Conservation (phyloP, 2,888 invertebrate genomes). For the Tipula confusa region DNA sequence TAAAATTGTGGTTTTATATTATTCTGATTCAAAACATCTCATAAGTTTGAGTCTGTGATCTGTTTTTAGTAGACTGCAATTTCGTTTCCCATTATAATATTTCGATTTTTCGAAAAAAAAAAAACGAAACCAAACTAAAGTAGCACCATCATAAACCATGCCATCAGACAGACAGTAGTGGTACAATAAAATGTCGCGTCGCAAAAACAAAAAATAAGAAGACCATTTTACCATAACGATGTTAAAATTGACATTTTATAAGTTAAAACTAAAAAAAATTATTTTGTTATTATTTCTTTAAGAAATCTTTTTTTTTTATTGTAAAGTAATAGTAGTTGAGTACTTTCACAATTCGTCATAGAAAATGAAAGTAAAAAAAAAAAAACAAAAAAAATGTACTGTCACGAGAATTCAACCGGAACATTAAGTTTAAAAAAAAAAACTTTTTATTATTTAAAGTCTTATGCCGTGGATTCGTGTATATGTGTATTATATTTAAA, state of each 20-base stretch:
- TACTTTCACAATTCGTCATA: slow-evolving; percentile 30
- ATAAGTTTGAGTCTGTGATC: background rate
- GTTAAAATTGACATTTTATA: slow-evolving; percentile 25
- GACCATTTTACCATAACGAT: background rate
- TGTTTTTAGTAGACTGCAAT: background rate
- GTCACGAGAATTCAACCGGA: slow-evolving; percentile 30
- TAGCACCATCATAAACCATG: background rate
- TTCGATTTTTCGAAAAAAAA: background rate
- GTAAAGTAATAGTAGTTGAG: background rate
- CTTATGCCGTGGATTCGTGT: background rate
- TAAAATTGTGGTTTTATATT: background rate
- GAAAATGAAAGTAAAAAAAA: slow-evolving; percentile 27
- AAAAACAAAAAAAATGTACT: background rate
- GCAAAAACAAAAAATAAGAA: background rate
- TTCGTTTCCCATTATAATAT: background rate
- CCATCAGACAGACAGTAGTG: background rate
- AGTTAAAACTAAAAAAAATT: background rate
- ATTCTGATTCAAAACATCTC: background rate
- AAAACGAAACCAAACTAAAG: background rate
- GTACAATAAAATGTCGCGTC: background rate
- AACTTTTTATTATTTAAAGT: background rate
- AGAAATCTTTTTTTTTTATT: background rate
- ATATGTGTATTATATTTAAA: background rate
- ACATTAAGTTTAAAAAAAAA: background rate
- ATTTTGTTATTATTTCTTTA: background rate